A percentile compares a stretch with the other conserved stretches of the same genome.
Evolutionary conservation across 2,888 invertebrate genomes (phyloP).

Genomic region (Acanthopleura granulata): DNA sequence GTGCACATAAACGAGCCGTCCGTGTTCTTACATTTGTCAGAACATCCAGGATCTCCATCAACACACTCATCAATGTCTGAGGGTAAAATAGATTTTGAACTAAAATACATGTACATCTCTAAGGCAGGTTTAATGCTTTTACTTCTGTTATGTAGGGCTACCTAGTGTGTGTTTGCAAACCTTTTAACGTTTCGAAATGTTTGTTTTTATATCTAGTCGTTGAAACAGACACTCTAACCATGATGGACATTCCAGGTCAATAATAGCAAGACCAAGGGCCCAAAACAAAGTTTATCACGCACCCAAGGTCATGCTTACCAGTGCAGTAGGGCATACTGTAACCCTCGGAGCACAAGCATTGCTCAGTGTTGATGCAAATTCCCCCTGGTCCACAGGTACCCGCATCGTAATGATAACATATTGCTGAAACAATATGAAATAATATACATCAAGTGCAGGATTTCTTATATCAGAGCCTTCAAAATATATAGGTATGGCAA

Average conservation of each 20-base stretch:
- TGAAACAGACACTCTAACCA: too few relatives aligned
- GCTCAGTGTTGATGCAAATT: neutral
- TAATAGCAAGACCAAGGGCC: neutral
- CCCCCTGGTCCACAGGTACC: slow-evolving; percentile 7
- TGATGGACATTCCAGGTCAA: too few relatives aligned
- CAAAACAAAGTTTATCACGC: too few relatives aligned
- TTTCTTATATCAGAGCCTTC: too few relatives aligned
- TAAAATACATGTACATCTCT: too few relatives aligned
- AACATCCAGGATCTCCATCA: neutral
- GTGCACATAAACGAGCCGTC: slow-evolving; percentile 1
- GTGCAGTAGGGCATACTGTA: slow-evolving; percentile 5
- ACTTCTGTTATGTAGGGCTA: too few relatives aligned
- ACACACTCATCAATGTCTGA: slow-evolving; percentile 9
- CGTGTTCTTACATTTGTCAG: slow-evolving; percentile 11
- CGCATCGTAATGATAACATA: slow-evolving; percentile 4
- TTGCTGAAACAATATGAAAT: neutral
- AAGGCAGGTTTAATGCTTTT: too few relatives aligned
- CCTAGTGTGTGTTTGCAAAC: too few relatives aligned
- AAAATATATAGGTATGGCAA: too few relatives aligned
- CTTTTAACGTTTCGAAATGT: too few relatives aligned
- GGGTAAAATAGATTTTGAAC: neutral
- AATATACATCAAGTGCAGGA: neutral
- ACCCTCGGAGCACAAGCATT: neutral
- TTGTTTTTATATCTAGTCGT: too few relatives aligned
- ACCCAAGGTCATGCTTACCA: neutral